These are phyloP conservation scores for Megalurothrips usitatus DNA, from an alignment of 2,888 invertebrate species.

Conservation along the genomic window DNA sequence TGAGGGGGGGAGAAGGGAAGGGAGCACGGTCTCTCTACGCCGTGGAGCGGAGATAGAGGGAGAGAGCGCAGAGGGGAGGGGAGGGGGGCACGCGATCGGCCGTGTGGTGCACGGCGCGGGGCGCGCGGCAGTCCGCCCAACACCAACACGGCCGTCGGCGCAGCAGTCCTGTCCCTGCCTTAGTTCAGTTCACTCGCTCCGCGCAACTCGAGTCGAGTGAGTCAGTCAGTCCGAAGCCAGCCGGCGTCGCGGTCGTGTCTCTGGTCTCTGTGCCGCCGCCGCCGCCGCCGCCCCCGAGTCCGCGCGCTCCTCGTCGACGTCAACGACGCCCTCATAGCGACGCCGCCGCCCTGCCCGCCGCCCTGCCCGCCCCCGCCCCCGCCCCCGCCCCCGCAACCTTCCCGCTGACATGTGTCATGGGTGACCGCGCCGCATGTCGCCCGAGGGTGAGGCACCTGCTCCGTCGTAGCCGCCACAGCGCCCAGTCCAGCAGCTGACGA, in stretches of 20 bases:
- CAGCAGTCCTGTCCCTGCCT: neutral
- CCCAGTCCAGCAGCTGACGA: neutral
- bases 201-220: too few species aligned
- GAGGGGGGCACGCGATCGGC: too few species aligned
- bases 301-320: neutral
- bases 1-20: too few species aligned
- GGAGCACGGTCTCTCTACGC: too few species aligned
- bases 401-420: neutral
- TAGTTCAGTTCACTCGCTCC: neutral
- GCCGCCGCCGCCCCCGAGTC: neutral
- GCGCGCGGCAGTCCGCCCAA: too few species aligned
- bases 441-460: neutral
- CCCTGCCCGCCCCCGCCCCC: neutral
- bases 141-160: too few species aligned
- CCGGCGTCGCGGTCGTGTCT: neutral
- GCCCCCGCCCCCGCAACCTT: neutral
- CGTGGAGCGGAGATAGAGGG: too few species aligned
- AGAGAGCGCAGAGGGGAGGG: too few species aligned
- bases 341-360: neutral
- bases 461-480: neutral
- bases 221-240: neutral
- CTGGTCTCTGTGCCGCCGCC: neutral
- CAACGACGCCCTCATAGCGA: neutral
- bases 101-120: too few species aligned
- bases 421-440: neutral